These are phyloP conservation scores for Cyprinodon diabolis DNA, from an alignment of 2,797 vertebrate species.

Conservation along the genomic window DNA sequence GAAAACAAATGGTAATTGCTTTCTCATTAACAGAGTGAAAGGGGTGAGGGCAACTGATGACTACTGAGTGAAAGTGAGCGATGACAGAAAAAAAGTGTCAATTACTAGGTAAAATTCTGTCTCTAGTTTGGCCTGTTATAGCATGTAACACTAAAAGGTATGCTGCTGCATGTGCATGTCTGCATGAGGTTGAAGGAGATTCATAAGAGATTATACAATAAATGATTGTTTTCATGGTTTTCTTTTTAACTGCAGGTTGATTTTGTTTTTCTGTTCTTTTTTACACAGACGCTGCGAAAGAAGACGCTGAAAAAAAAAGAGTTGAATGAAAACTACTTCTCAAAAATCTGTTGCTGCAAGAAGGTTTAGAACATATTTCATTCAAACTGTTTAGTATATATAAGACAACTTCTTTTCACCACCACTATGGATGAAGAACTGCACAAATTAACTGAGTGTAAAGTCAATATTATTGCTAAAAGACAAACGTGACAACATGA, in stretches of 20 bases:
- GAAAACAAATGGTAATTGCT: conserved; percentile 77
- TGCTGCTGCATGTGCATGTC: conserved; percentile 58
- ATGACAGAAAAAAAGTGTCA: conserved; percentile 52
- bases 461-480: conserved; percentile 13
- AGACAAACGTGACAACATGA: conserved; percentile 30
- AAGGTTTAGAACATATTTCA: conserved; percentile 23
- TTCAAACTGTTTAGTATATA: conserved; percentile 15
- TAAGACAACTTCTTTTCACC: conserved; percentile 21
- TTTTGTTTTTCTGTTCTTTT: conserved; percentile 45
- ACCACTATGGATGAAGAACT: conserved; percentile 51
- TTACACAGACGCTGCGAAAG: conserved; percentile 31
- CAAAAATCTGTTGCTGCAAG: conserved; percentile 21
- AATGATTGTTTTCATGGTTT: conserved; percentile 11
- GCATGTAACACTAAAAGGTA: conserved; percentile 48
- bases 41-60: conserved; percentile 78
- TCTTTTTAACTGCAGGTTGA: conserved; percentile 52
- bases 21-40: conserved; percentile 80
- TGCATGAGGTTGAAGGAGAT: conserved; percentile 43
- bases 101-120: conserved; percentile 61
- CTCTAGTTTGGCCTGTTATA: conserved; percentile 71
- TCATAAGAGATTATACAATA: conserved; percentile 33
- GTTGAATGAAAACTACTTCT: conserved; percentile 27
- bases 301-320: conserved; percentile 34
- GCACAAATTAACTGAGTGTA: conserved; percentile 21
- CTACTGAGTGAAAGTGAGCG: conserved; percentile 74